Conservation (phyloP, 2,113 vertebrate genomes). For the Notarius quadriscutis region DNA sequence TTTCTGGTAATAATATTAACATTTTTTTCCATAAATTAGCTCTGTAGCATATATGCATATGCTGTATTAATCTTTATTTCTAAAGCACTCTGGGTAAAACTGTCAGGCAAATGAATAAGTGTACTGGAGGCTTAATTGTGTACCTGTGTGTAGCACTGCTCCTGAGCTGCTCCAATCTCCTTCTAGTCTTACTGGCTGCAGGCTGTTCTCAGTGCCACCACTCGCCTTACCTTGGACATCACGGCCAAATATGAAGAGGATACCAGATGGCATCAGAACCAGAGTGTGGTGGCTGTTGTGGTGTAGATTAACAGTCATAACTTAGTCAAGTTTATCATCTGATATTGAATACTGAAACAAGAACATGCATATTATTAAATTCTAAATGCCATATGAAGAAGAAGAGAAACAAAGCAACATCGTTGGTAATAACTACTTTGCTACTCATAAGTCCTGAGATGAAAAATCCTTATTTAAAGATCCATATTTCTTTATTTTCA, state of each 20-base stretch:
- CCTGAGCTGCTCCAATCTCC: slow-evolving; percentile 53
- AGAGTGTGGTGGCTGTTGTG: slow-evolving; percentile 66
- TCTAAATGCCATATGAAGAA: neutral
- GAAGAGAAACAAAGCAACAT: neutral
- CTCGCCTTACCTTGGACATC: slow-evolving; percentile 64
- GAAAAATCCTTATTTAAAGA: neutral
- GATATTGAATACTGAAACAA: neutral
- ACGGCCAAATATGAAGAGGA: slow-evolving; percentile 67
- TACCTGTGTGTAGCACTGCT: slow-evolving; percentile 50
- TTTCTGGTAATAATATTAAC: neutral
- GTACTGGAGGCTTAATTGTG: neutral
- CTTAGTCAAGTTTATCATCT: neutral
- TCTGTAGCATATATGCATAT: neutral
- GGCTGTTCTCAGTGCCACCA: slow-evolving; percentile 43
- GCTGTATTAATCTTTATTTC: neutral
- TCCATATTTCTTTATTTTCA: no score
- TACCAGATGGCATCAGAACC: slow-evolving; percentile 62
- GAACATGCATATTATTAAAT: neutral
- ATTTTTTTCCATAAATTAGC: neutral
- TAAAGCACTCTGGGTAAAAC: neutral
- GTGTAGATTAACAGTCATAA: neutral
- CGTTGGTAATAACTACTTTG: neutral
- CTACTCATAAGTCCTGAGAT: neutral
- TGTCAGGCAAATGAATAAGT: neutral
- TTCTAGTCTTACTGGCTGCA: slow-evolving; percentile 57